These are phyloP conservation scores for Sphaeramia orbicularis DNA, from an alignment of 2,797 vertebrate genomes.

Conservation along the genomic window DNA sequence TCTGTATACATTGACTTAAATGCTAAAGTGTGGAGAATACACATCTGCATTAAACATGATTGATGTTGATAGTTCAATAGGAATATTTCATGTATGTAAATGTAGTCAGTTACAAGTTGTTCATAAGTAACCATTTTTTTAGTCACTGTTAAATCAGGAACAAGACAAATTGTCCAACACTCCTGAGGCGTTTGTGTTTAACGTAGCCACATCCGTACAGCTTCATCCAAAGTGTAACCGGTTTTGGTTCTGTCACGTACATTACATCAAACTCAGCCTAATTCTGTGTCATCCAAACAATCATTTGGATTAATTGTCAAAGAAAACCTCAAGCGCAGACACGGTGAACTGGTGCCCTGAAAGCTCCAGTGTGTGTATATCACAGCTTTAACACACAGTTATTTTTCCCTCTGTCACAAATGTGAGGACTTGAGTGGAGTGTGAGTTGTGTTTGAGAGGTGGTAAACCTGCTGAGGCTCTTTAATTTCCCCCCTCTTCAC, in stretches of 20 bases:
- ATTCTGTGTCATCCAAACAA: slow-evolving; percentile 66
- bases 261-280: slow-evolving; percentile 65
- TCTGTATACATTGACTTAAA: no score
- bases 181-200: neutral
- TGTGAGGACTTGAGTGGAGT: slow-evolving; percentile 72
- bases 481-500: slow-evolving; percentile 82
- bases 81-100: no score
- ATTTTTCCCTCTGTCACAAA: slow-evolving; percentile 79
- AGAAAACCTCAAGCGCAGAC: slow-evolving; percentile 46
- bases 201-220: slow-evolving; percentile 8
- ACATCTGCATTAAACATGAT: no score
- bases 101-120: neutral
- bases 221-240: slow-evolving; percentile 30
- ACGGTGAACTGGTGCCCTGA: slow-evolving; percentile 42
- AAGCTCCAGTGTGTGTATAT: slow-evolving; percentile 35
- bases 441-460: slow-evolving; percentile 83
- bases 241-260: slow-evolving; percentile 53
- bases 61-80: no score
- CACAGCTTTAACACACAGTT: slow-evolving; percentile 20
- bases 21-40: no score
- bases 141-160: slow-evolving; percentile 14
- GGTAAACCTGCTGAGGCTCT: slow-evolving; percentile 84
- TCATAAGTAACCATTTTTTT: slow-evolving; percentile 3
- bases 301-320: slow-evolving; percentile 66
- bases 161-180: slow-evolving; percentile 24